Evolutionary conservation across 2,888 invertebrate genomes (phyloP), one percentile per base, ranked within the genome.

Genomic region (Selenia dentaria): DNA sequence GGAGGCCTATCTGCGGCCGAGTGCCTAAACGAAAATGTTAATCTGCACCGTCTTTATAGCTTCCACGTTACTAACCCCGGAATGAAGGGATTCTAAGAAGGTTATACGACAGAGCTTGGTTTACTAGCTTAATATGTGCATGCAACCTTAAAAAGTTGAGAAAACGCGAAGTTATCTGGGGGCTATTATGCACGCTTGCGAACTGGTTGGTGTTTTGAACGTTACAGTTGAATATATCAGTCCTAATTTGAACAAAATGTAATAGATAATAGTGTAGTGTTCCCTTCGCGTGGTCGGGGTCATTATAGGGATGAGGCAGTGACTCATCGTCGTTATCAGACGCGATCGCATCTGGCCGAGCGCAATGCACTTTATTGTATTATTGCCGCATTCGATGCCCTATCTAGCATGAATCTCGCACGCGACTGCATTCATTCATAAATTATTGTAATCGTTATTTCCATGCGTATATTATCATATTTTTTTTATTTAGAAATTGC

Each of bases 261-360:
- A n/a, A n/a, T n/a, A n/a, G n/a, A n/a, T n/a, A n/a, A n/a, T n/a
- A n/a, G n/a, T n/a, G n/a, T n/a, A n/a, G n/a, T n/a, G 43, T 50
- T 36, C 49, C 51, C 57, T 50, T 67, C 58, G 65, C 66, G 57
- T 68, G 11, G 72, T 56, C 44, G 51, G 27, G 52, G 48, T 53
- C 60, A 69, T 69, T 65, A 59, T 54, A 25, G 18, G 39, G 50
- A 40, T 73, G 67, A 75, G 69, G 27, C 54, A 66, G 65, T 75
- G 74, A 74, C 63, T 76, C 79, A 74, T 71, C 64, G 56, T 57
- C 60, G 59, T 70, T 70, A 74, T 72, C 68, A 57, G 52, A 32
- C 64, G 53, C 52, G 52, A 41, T 49, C 67, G 55, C 80, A 79
- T 69, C 79, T 81, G 81, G 74, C 67, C 65, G 58, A 57, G 63